Base-by-base conservation (phyloP, 2,888 invertebrate species). In the Cylindroiulus punctatus region DNA sequence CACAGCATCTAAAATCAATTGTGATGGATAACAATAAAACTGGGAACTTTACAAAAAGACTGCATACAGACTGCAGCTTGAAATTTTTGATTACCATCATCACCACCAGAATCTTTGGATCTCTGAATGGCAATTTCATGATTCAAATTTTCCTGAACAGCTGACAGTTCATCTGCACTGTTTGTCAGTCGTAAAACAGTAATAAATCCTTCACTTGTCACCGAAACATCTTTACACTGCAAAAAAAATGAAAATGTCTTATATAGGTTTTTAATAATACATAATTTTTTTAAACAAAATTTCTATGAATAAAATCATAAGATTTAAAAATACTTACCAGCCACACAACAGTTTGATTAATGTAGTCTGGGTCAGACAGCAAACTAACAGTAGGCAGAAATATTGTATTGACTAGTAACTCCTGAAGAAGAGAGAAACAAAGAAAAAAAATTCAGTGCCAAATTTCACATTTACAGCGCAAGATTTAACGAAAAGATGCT, bases 261-360 rank as follows among this genome's bases (percentile, higher is more conserved):
- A n/a, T n/a, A n/a, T n/a, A n/a, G n/a, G n/a, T n/a, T n/a, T n/a
- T n/a, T n/a, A n/a, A n/a, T n/a, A n/a, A n/a, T n/a, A n/a, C n/a
- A n/a, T n/a, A n/a, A n/a, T n/a, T n/a, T n/a, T n/a, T n/a, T n/a
- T n/a, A n/a, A n/a, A n/a, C n/a, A n/a, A n/a, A n/a, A n/a, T n/a
- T n/a, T n/a, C n/a, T n/a, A n/a, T n/a, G n/a, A n/a, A n/a, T n/a
- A n/a, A n/a, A n/a, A n/a, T n/a, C n/a, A n/a, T n/a, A n/a, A n/a
- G n/a, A n/a, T n/a, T n/a, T 85, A 87, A 87, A 83, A 81, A 84
- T 42, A 92, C 94, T 93, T 91, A 97, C 97, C 93, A 95, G 93
- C 95, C 95, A 96, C 89, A 97, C 94, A 90, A 97, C 95, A 88
- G 94, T 93, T 91, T 96, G 95, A 92, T 98, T 98, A 89, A 98